These are phyloP conservation scores for Pseudomyrmex gracilis DNA, from an alignment of 1,140 invertebrate species.

Conservation along the genomic window DNA sequence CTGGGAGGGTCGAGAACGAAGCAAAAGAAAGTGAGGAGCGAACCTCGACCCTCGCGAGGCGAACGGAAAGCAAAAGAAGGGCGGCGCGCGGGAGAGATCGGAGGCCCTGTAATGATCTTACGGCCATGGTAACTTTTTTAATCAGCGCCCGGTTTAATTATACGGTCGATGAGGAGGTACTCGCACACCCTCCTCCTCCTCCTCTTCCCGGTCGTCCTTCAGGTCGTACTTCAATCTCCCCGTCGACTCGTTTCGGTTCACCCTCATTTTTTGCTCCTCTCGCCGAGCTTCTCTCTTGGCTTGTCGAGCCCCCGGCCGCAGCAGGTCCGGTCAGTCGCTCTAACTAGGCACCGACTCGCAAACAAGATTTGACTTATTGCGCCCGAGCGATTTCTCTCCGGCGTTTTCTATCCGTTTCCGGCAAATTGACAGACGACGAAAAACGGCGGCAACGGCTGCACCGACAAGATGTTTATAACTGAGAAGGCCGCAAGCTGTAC, in stretches of 20 bases:
- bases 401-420: conserved; percentile 43
- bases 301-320: conserved; percentile 69
- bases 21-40: conserved; percentile 64
- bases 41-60: conserved; percentile 35
- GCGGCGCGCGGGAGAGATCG: conserved; percentile 66
- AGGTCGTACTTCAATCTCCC: conserved; percentile 63
- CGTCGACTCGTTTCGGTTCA: conserved; percentile 60
- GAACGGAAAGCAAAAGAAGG: no score
- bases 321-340: conserved; percentile 78
- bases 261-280: conserved; percentile 35
- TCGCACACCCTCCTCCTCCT: conserved; percentile 49
- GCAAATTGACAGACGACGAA: background rate
- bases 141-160: conserved; percentile 85
- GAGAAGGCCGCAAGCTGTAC: background rate
- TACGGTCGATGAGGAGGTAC: conserved; percentile 83
- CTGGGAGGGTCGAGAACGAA: conserved; percentile 59
- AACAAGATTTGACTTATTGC: conserved; percentile 85
- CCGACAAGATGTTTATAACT: conserved; percentile 62
- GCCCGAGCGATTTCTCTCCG: conserved; percentile 79
- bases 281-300: conserved; percentile 59
- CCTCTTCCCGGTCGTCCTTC: conserved; percentile 47
- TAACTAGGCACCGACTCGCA: conserved; percentile 81
- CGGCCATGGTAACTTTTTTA: conserved; percentile 84
- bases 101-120: conserved; percentile 84
- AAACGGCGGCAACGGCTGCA: background rate